phyloP scores from a whole-genome alignment of 92 coral and sea anemone species.

The Virgularia gustaviana region DNA sequence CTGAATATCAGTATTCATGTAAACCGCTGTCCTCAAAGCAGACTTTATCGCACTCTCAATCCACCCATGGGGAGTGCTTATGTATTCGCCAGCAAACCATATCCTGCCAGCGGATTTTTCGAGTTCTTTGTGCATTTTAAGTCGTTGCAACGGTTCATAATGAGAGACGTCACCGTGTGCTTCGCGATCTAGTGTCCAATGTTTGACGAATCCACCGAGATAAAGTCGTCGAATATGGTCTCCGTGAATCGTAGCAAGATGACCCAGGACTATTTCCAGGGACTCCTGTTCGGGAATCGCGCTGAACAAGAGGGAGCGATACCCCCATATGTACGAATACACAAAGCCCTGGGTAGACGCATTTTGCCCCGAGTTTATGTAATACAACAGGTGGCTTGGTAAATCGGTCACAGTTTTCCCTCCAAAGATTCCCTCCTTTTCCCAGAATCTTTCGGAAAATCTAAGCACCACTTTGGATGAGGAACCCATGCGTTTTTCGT shows the following conservation, averaged over 20 bases:
- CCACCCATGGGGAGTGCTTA: neutral
- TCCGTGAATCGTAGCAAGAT: neutral
- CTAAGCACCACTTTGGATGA: neutral
- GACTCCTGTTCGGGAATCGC: neutral
- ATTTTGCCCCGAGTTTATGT: neutral
- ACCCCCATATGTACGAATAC: neutral
- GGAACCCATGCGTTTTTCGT: neutral
- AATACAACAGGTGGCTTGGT: neutral
- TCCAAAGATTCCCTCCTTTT: conserved; percentile 2
- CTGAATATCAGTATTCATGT: neutral
- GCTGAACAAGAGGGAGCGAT: neutral
- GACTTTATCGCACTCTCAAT: conserved; percentile 2
- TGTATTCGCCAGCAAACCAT: conserved; percentile 9
- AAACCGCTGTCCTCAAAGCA: neutral
- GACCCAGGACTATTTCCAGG: neutral
- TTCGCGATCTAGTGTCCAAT: neutral
- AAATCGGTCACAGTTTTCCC: neutral
- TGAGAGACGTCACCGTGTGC: neutral
- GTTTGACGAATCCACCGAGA: neutral
- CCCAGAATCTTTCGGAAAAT: neutral
- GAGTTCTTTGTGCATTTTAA: neutral
- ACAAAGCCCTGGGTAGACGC: neutral
- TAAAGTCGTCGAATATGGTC: neutral
- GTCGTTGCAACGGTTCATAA: neutral
- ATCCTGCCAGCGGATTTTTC: neutral